phyloP scores from a whole-genome alignment of 2,797 vertebrate genomes.

The Sylvilagus floridanus region DNA sequence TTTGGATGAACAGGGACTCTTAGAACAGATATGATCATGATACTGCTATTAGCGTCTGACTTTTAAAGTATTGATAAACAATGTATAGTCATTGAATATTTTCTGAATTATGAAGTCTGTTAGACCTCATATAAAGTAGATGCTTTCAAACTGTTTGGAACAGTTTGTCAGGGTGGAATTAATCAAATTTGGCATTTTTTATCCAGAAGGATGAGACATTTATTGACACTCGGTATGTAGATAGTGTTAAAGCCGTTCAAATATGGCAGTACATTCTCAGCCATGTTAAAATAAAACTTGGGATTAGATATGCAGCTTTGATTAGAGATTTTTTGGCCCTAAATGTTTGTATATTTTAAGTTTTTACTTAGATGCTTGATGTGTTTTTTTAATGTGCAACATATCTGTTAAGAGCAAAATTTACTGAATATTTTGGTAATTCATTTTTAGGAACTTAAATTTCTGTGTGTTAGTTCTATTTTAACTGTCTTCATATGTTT shows the following conservation, averaged over 20 bases:
- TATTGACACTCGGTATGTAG: not conserved
- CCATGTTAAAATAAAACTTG: not conserved
- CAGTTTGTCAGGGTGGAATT: not conserved
- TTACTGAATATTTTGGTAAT: not conserved
- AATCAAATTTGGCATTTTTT: conserved; percentile 37
- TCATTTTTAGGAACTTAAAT: conserved; percentile 9
- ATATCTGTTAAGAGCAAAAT: conserved; percentile 38
- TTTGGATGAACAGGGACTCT: conserved; percentile 35
- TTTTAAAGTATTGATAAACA: conserved; percentile 18
- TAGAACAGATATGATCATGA: conserved; percentile 40
- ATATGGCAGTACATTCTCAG: not conserved
- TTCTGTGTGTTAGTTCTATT: conserved; percentile 17
- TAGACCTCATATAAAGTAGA: not conserved
- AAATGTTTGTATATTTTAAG: conserved; percentile 21
- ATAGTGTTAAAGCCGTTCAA: not conserved
- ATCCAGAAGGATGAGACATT: not conserved
- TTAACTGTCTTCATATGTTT: conserved; percentile 10
- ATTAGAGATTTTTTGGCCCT: not conserved
- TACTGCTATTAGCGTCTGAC: conserved; percentile 6
- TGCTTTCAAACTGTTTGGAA: conserved; percentile 23
- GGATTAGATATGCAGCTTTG: not conserved
- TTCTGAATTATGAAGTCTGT: conserved; percentile 16
- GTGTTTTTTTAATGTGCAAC: not conserved
- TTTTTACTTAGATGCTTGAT: conserved; percentile 20
- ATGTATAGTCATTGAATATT: not conserved